Conservation (phyloP, 1,140 invertebrate genomes). For the Ylistrum balloti region DNA sequence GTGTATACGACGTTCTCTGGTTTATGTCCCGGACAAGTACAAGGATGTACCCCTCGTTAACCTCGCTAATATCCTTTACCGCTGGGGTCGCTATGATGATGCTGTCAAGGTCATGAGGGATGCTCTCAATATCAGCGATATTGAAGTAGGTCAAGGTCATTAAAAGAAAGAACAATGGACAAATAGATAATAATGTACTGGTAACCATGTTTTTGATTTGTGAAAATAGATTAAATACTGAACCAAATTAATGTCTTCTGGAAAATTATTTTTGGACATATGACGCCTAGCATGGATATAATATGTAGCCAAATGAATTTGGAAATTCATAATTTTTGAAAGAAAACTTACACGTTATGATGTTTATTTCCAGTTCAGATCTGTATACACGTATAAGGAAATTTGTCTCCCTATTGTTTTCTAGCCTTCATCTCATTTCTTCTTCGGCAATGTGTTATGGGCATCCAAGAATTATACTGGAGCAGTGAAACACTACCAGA, state of each 20-base stretch:
- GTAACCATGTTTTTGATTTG: neutral
- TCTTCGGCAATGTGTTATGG: conserved; percentile 87
- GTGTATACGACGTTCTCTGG: conserved; percentile 90
- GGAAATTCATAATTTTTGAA: too few relatives aligned
- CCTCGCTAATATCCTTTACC: conserved; percentile 89
- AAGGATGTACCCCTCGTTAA: conserved; percentile 91
- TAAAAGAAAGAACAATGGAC: neutral
- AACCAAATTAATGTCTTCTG: too few relatives aligned
- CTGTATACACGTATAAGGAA: too few relatives aligned
- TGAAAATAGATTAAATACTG: too few relatives aligned
- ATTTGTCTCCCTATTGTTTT: too few relatives aligned
- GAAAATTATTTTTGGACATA: too few relatives aligned
- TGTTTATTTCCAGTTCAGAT: neutral
- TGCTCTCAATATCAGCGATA: conserved; percentile 88
- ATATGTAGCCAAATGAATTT: too few relatives aligned
- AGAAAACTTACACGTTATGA: too few relatives aligned
- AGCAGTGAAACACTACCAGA: conserved; percentile 88
- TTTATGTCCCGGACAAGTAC: conserved; percentile 89
- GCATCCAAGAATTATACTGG: conserved; percentile 87
- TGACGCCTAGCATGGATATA: too few relatives aligned
- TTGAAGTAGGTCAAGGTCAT: conserved; percentile 84
- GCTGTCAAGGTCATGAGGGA: conserved; percentile 90
- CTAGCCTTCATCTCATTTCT: conserved; percentile 88
- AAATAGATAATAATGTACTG: neutral
- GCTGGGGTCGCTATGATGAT: conserved; percentile 88